A percentile compares a stretch with the other conserved stretches of the same genome.
Evolutionary conservation across 2,797 vertebrate species (phyloP).

Genomic region (Octomys mimax): DNA sequence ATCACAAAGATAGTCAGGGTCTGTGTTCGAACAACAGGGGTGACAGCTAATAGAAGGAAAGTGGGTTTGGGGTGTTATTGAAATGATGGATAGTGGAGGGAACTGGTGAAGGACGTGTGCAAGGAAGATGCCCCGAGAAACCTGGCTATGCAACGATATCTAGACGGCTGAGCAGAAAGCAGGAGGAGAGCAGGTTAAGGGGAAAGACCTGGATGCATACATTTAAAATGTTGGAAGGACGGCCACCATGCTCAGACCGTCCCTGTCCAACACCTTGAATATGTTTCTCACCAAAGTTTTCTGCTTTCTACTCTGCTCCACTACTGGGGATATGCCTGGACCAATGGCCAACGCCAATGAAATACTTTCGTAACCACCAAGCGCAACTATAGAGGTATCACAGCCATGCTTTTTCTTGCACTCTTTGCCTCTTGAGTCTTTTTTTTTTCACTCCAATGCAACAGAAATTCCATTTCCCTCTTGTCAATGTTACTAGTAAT

Average conservation of each 20-base stretch:
- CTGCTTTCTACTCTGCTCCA: not conserved
- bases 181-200: rapidly evolving
- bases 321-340: not conserved
- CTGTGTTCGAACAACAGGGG: not conserved
- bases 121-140: not conserved
- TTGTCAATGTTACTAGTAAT: not conserved
- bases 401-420: not conserved
- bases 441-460: not conserved
- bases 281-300: not conserved
- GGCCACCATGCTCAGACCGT: rapidly evolving
- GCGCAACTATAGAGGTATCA: not conserved
- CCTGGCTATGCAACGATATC: not conserved
- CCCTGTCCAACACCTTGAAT: not conserved
- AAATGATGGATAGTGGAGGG: not conserved
- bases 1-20: not conserved
- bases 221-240: not conserved
- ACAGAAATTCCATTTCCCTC: not conserved
- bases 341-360: not conserved
- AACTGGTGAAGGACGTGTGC: not conserved
- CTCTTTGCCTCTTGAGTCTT: not conserved
- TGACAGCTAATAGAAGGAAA: not conserved
- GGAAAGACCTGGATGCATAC: not conserved
- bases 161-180: not conserved
- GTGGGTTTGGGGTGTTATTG: not conserved
- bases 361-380: not conserved